Evolutionary conservation across 2,888 invertebrate genomes (phyloP).

Genomic region (Agrotis segetum): DNA sequence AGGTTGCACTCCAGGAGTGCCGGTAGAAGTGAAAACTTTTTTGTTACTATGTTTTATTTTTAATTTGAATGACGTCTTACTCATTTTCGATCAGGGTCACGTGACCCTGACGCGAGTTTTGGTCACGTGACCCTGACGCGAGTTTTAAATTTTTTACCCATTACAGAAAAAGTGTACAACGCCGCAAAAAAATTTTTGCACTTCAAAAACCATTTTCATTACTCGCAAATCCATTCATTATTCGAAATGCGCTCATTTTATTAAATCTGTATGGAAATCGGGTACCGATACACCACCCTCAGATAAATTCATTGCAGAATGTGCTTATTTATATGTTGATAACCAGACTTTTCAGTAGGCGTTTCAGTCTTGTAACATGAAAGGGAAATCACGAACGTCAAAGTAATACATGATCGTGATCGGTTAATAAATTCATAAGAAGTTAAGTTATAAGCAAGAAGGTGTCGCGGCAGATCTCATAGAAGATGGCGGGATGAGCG

Average conservation of each 20-base stretch:
- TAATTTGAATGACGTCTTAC: too few species aligned
- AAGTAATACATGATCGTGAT: constrained; percentile 42
- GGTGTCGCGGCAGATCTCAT: too few species aligned
- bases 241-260: constrained; percentile 78
- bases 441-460: not conserved
- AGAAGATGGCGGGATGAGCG: too few species aligned
- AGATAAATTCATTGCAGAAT: constrained; percentile 76
- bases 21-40: too few species aligned
- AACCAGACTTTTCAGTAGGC: constrained; percentile 54
- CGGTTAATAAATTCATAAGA: constrained; percentile 23
- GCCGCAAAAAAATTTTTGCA: too few species aligned
- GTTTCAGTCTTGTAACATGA: constrained; percentile 48
- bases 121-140: too few species aligned
- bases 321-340: constrained; percentile 77
- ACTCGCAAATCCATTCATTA: constrained; percentile 77
- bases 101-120: too few species aligned
- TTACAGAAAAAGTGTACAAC: too few species aligned
- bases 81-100: too few species aligned
- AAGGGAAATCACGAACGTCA: constrained; percentile 43
- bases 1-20: too few species aligned
- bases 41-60: too few species aligned
- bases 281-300: constrained; percentile 71
- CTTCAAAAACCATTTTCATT: constrained; percentile 78
- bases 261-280: constrained; percentile 84
- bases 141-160: too few species aligned